Percentiles rank a stretch among this genome's conserved stretches.
Conservation (phyloP, 2,888 invertebrate species). For the Chaitophorus viminalis region DNA sequence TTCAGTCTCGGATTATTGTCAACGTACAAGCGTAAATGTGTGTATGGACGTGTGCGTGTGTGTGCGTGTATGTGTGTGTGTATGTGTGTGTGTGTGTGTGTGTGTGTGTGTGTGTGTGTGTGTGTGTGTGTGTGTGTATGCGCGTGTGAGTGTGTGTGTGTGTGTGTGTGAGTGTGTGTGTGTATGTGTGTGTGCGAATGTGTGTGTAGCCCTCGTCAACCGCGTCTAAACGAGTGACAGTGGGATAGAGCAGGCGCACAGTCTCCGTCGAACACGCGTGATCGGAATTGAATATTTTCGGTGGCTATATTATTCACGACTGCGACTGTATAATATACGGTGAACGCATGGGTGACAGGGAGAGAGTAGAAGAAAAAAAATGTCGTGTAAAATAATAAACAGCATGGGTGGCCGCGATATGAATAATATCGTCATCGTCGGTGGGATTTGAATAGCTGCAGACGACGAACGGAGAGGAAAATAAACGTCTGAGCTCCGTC, state of each 20-base stretch:
- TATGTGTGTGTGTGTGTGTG: neutral
- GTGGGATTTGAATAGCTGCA: neutral
- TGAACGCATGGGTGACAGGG: neutral
- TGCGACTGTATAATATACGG: neutral
- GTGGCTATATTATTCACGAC: neutral
- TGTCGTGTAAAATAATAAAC: constrained; percentile 1
- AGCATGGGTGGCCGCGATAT: neutral
- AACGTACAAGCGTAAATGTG: neutral
- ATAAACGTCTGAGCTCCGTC: neutral
- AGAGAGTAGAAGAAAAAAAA: neutral
- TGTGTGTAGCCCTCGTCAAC: constrained; percentile 9
- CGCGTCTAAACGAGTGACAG: neutral
- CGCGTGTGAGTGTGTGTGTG: neutral
- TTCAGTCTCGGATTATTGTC: neutral
- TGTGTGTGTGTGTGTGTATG: neutral
- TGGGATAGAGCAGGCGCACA: neutral
- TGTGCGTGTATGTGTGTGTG: neutral
- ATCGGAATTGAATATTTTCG: constrained; percentile 39
- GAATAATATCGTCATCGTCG: neutral
- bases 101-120: neutral
- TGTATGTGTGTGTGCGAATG: no score
- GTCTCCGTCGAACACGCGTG: constrained; percentile 6
- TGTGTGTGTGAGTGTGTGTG: neutral
- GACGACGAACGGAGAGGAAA: neutral
- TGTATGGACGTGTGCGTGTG: neutral